Evolutionary conservation across 2,797 vertebrate genomes (phyloP).

Genomic region (Parambassis ranga): DNA sequence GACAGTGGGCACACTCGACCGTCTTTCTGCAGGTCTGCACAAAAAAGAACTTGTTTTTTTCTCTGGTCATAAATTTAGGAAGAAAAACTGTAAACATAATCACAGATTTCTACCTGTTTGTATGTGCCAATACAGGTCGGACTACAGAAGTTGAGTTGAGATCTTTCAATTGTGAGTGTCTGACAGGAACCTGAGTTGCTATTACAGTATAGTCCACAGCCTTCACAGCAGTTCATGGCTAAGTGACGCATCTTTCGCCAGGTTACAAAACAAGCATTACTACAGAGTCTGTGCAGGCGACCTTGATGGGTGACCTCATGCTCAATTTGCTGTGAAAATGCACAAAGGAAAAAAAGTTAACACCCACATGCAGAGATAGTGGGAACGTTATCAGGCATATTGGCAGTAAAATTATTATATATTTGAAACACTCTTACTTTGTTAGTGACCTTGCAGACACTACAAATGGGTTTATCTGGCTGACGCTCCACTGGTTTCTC

Average conservation of each 20-base stretch:
- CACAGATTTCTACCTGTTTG: constrained; percentile 86
- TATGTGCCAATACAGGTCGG: constrained; percentile 87
- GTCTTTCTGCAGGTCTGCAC: constrained; percentile 89
- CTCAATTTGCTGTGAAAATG: constrained; percentile 81
- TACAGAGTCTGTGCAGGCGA: constrained; percentile 93
- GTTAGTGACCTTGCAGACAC: constrained; percentile 89
- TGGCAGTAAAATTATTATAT: too few relatives aligned
- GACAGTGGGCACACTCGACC: constrained; percentile 89
- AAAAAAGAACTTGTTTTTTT: background rate
- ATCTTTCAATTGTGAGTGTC: constrained; percentile 88
- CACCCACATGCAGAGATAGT: too few relatives aligned
- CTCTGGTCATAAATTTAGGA: too few relatives aligned
- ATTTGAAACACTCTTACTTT: constrained; percentile 78
- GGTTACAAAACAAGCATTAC: constrained; percentile 91
- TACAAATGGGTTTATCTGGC: constrained; percentile 81
- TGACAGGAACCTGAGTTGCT: constrained; percentile 89
- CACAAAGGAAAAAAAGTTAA: background rate
- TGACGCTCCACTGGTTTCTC: constrained; percentile 77
- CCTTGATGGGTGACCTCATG: constrained; percentile 98
- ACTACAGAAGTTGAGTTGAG: constrained; percentile 94
- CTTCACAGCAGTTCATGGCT: constrained; percentile 98
- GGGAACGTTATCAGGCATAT: too few relatives aligned
- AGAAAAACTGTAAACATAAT: too few relatives aligned
- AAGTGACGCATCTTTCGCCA: constrained; percentile 93
- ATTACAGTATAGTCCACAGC: constrained; percentile 94